These are phyloP conservation scores for Ceriagrion tenellum DNA, from an alignment of 2,888 invertebrate genomes.

Conservation along the genomic window DNA sequence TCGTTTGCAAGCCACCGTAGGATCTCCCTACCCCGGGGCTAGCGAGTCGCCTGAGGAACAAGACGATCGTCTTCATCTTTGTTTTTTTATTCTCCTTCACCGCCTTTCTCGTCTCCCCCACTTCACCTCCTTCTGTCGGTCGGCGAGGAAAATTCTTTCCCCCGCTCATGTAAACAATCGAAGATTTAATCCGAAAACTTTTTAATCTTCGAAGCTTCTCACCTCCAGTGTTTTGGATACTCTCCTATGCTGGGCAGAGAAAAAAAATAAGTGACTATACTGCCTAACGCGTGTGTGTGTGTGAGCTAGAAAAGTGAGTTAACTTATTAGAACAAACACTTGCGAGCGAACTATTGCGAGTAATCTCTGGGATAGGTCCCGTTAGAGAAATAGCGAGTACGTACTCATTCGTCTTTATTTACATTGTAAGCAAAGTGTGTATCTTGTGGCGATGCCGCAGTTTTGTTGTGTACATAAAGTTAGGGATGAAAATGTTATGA, in stretches of 20 bases:
- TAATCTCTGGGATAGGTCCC: no score
- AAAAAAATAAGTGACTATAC: background rate
- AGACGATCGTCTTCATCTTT: conserved; percentile 10
- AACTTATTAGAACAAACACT: background rate
- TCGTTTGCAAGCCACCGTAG: conserved; percentile 76
- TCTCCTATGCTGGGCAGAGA: background rate
- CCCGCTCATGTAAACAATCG: background rate
- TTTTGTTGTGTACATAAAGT: no score
- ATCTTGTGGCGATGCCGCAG: background rate
- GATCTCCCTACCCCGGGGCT: conserved; percentile 78
- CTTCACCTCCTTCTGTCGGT: background rate
- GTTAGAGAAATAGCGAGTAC: no score
- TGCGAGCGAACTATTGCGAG: background rate
- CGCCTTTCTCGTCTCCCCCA: background rate
- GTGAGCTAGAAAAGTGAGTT: background rate
- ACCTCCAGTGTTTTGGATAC: no score
- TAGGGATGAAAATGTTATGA: background rate
- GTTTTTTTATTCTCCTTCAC: background rate
- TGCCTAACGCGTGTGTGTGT: background rate
- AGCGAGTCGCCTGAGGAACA: conserved; percentile 75
- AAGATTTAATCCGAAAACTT: background rate
- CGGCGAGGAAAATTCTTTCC: background rate
- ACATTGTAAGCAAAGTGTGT: background rate
- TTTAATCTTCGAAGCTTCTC: background rate
- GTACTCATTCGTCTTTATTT: background rate